Conservation (phyloP, 2,888 invertebrate genomes). For the Ceramica pisi region DNA sequence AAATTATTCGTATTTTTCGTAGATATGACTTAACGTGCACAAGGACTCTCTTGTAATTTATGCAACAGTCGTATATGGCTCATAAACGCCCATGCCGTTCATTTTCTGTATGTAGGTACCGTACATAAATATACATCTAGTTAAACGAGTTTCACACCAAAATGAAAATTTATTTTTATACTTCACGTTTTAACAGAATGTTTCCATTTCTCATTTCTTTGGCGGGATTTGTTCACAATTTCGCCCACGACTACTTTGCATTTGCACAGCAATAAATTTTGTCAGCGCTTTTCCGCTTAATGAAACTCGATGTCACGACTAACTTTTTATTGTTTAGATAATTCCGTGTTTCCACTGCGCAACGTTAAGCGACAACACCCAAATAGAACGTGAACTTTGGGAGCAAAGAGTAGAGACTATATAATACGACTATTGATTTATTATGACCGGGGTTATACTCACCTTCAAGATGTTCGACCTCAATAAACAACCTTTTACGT, state of each 20-base stretch:
- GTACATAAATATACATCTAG: slow-evolving; percentile 49
- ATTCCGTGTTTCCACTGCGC: slow-evolving; percentile 67
- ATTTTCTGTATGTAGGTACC: slow-evolving; percentile 27
- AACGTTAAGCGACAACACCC: slow-evolving; percentile 56
- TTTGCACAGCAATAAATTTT: slow-evolving; percentile 79
- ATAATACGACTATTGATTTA: slow-evolving; percentile 69
- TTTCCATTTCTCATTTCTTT: slow-evolving; percentile 77
- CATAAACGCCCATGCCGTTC: slow-evolving; percentile 32
- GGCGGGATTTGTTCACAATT: slow-evolving; percentile 81
- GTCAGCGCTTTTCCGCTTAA: slow-evolving; percentile 79
- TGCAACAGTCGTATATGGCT: slow-evolving; percentile 18
- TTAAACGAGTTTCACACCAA: slow-evolving; percentile 57
- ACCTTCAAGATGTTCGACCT: slow-evolving; percentile 69
- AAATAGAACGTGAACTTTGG: slow-evolving; percentile 62
- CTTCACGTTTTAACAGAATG: slow-evolving; percentile 76
- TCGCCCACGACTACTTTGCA: slow-evolving; percentile 78
- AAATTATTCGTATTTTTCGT: not conserved
- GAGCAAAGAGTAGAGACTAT: slow-evolving; percentile 39
- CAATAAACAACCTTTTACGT: slow-evolving; percentile 68
- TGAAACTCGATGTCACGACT: slow-evolving; percentile 82
- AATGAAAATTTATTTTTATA: slow-evolving; percentile 76
- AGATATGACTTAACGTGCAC: not conserved
- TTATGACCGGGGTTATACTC: slow-evolving; percentile 70
- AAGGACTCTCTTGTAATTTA: slow-evolving; percentile 30
- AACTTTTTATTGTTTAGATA: slow-evolving; percentile 72